Conservation (phyloP, 2,113 vertebrate genomes). For the Phalacrocorax carbo region DNA sequence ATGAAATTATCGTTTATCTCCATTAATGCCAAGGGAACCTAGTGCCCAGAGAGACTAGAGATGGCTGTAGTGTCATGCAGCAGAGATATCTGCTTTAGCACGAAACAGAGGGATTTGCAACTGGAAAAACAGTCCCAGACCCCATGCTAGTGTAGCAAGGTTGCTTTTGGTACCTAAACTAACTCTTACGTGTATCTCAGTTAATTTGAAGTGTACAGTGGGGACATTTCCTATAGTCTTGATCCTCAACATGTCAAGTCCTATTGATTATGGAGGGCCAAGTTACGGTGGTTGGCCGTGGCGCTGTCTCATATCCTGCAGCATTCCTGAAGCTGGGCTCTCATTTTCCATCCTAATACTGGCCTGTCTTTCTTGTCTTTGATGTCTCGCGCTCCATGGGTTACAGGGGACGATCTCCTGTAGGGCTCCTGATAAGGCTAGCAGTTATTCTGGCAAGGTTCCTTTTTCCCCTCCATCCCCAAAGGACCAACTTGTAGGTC, state of each 20-base stretch:
- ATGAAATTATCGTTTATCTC: not conserved
- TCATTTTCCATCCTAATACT: not conserved
- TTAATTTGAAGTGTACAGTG: not conserved
- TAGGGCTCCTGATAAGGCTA: not conserved
- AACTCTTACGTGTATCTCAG: not conserved
- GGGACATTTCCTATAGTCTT: not conserved
- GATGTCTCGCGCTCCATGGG: not conserved
- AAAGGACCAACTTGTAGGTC: not conserved
- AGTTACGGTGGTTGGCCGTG: not conserved
- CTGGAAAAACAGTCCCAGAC: not conserved
- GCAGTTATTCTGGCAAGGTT: not conserved
- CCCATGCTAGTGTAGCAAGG: not conserved
- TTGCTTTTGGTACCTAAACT: not conserved
- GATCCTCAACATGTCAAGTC: not conserved
- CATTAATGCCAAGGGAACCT: not conserved
- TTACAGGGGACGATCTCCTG: not conserved
- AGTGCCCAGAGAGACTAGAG: not conserved
- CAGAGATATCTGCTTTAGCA: not conserved
- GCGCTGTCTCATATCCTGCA: rapidly evolving
- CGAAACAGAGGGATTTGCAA: rapidly evolving
- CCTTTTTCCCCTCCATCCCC: not conserved
- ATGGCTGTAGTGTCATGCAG: rapidly evolving
- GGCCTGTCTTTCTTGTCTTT: not conserved
- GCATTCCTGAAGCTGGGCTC: not conserved
- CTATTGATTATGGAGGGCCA: not conserved